Conservation (phyloP, 2,113 vertebrate genomes). For the Malaclemys terrapin region DNA sequence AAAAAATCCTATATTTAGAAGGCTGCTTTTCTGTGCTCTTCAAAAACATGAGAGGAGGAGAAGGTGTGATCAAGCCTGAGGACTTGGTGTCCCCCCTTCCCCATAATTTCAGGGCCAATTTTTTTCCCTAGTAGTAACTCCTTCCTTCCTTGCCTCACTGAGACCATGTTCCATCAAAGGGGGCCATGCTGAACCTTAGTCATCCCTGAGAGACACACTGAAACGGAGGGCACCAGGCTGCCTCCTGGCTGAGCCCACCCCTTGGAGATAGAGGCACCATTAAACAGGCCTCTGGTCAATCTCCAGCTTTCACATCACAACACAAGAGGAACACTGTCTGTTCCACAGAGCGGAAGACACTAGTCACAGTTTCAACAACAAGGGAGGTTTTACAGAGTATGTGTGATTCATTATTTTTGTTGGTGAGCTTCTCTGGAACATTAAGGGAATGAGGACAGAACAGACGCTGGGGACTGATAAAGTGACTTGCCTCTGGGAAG, state of each 20-base stretch:
- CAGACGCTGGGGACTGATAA: neutral
- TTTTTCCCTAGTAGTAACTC: neutral
- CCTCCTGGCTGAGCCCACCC: neutral
- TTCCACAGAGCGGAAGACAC: neutral
- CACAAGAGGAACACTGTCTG: neutral
- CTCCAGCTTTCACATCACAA: neutral
- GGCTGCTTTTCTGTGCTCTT: neutral
- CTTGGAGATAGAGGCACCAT: neutral
- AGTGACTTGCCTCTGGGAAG: neutral
- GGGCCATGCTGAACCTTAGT: neutral
- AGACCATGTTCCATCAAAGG: accelerated
- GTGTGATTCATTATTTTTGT: neutral
- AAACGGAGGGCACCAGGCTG: neutral
- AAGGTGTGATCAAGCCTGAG: neutral
- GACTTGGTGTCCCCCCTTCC: neutral
- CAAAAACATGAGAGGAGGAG: accelerated
- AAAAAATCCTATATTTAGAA: neutral
- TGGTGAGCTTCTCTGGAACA: neutral
- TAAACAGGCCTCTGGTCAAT: accelerated
- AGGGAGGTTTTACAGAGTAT: neutral
- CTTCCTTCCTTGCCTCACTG: neutral
- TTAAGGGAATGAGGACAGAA: neutral
- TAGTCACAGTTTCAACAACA: neutral
- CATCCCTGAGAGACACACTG: neutral
- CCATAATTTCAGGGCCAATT: neutral